These are phyloP conservation scores for Xestoiulus laeticollis DNA, from an alignment of 2,888 invertebrate genomes.

Conservation along the genomic window DNA sequence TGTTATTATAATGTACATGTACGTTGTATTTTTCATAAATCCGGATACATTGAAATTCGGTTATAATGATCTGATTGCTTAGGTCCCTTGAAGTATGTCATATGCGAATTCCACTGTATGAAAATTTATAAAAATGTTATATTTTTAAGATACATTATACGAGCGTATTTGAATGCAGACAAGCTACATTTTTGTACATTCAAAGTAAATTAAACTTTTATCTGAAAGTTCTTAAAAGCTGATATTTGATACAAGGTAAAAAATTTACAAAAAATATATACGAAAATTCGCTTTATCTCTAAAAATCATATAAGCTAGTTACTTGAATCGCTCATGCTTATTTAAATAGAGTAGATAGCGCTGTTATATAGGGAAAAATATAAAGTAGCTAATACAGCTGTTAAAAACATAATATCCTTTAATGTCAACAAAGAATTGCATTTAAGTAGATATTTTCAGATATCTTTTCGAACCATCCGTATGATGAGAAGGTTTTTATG, in stretches of 20 bases:
- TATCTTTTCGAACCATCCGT: neutral
- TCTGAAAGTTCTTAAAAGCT: neutral
- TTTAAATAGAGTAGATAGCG: constrained; percentile 30
- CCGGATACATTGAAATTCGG: too few species aligned
- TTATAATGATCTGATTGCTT: too few species aligned
- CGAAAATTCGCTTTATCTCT: neutral
- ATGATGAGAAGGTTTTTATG: neutral
- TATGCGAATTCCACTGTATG: too few species aligned
- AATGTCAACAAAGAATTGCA: constrained; percentile 33
- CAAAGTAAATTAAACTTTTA: neutral
- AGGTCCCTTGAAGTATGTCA: too few species aligned
- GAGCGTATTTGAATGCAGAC: neutral
- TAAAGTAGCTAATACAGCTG: neutral
- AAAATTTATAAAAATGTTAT: too few species aligned
- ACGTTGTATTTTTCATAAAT: too few species aligned
- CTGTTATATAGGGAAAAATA: neutral
- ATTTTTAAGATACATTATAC: too few species aligned
- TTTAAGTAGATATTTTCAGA: neutral
- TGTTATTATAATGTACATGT: too few species aligned
- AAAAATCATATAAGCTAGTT: neutral
- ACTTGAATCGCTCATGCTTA: constrained; percentile 10
- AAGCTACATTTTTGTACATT: neutral
- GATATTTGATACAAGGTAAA: neutral
- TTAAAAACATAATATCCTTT: neutral
- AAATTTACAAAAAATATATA: neutral